phyloP scores from a whole-genome alignment of 2,888 invertebrate species.

The Dendrolimus pini region DNA sequence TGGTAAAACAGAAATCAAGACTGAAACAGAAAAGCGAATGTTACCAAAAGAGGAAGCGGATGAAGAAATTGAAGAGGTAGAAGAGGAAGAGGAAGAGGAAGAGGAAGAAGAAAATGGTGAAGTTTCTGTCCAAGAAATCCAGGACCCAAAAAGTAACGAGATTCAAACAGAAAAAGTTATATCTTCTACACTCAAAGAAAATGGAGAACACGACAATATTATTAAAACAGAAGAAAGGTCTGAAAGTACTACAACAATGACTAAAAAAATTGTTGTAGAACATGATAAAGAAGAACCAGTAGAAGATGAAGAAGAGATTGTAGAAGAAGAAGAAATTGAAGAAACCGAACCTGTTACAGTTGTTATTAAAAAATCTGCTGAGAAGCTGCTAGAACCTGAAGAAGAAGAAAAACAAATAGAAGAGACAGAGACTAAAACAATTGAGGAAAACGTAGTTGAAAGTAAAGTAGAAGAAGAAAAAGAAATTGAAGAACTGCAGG shows the following conservation, averaged over 20 bases:
- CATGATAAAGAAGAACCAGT: constrained; percentile 31
- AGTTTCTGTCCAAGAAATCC: constrained; percentile 19
- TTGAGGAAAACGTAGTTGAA: constrained; percentile 4
- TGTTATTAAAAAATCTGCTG: constrained; percentile 22
- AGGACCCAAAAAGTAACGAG: constrained; percentile 19
- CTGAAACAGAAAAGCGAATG: constrained; percentile 58
- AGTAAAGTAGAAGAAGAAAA: constrained; percentile 6
- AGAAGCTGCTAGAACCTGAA: constrained; percentile 9
- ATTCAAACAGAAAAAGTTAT: constrained; percentile 19
- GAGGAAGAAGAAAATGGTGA: constrained; percentile 21
- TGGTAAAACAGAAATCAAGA: constrained; percentile 60
- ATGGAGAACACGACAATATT: constrained; percentile 29
- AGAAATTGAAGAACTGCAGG: constrained; percentile 5
- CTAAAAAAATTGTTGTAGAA: constrained; percentile 48
- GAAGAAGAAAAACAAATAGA: constrained; percentile 9
- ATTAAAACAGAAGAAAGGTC: constrained; percentile 50
- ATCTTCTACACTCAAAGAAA: constrained; percentile 21
- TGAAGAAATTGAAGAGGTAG: constrained; percentile 43
- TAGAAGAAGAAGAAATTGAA: constrained; percentile 27
- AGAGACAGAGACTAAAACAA: constrained; percentile 6
- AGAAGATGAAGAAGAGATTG: constrained; percentile 30
- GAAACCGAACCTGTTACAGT: constrained; percentile 27
- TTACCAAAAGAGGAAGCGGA: constrained; percentile 53
- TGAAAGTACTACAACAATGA: constrained; percentile 44
- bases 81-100: constrained; percentile 36